A percentile compares a stretch with the other conserved stretches of the same genome.
These are phyloP conservation scores for Nesoenas mayeri DNA, from an alignment of 2,113 vertebrate species.

Conservation along the genomic window DNA sequence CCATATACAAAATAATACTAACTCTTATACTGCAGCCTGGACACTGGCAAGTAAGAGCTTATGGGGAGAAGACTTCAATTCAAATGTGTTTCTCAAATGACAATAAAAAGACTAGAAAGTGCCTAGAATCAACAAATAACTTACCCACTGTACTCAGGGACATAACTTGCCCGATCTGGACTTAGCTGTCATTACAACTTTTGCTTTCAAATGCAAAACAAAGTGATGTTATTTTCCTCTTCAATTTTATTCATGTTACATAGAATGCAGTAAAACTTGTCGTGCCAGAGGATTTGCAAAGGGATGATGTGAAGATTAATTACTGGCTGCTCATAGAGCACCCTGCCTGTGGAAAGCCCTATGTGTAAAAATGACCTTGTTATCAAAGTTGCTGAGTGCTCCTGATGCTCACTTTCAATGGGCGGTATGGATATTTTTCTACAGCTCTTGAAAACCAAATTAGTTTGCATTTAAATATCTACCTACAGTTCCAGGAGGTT, in stretches of 20 bases:
- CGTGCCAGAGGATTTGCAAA: constrained; percentile 50
- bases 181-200: constrained; percentile 44
- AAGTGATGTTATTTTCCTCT: constrained; percentile 41
- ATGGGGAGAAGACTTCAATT: background rate
- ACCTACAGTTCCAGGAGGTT: background rate
- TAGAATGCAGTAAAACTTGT: constrained; percentile 61
- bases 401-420: background rate
- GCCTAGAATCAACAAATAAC: constrained; percentile 10
- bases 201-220: constrained; percentile 57
- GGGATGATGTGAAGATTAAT: constrained; percentile 63
- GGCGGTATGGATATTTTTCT: background rate
- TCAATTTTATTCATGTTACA: constrained; percentile 37
- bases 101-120: background rate
- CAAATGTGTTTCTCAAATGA: background rate
- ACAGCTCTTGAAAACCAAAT: background rate
- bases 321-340: constrained; percentile 45
- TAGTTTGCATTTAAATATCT: background rate
- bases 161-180: background rate
- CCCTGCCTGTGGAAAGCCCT: constrained; percentile 23
- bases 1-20: background rate
- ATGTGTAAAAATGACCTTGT: constrained; percentile 52
- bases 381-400: constrained; percentile 47
- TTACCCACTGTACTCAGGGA: background rate
- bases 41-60: background rate
- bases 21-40: background rate